A percentile compares a stretch with the other conserved stretches of the same genome.
Evolutionary conservation across 1,140 invertebrate species (phyloP).

Genomic region (Antheraea mylitta): DNA sequence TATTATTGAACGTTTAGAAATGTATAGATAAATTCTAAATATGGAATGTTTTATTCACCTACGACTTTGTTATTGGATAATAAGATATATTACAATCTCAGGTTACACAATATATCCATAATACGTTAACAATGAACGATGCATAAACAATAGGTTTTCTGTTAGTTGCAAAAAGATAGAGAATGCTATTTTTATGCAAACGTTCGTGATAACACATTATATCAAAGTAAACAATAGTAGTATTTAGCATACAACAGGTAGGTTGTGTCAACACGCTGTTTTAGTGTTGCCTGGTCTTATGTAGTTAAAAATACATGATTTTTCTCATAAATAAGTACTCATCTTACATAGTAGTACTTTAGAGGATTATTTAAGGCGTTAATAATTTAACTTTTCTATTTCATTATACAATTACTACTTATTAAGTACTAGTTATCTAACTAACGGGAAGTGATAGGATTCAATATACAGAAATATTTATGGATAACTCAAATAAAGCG

Average conservation of each 20-base stretch:
- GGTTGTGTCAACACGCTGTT: constrained; percentile 6
- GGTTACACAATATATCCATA: neutral
- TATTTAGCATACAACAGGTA: neutral
- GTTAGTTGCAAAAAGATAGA: constrained; percentile 2
- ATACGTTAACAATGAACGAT: neutral
- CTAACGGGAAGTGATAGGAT: too few relatives aligned
- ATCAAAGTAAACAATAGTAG: constrained; percentile 8
- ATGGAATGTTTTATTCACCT: neutral
- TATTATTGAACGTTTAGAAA: neutral
- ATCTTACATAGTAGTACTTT: too few relatives aligned
- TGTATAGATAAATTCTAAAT: neutral
- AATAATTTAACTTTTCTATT: too few relatives aligned
- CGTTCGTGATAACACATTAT: constrained; percentile 10
- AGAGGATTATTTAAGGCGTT: too few relatives aligned
- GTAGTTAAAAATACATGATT: neutral
- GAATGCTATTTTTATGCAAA: constrained; percentile 3
- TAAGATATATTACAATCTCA: neutral
- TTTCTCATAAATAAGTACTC: too few relatives aligned
- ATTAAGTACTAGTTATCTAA: too few relatives aligned
- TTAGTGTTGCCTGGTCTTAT: neutral
- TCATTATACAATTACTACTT: too few relatives aligned
- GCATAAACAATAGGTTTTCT: neutral
- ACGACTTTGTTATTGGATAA: neutral
- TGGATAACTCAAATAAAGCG: too few relatives aligned
- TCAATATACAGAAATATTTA: too few relatives aligned